Conservation (phyloP, 2,888 invertebrate genomes). For the Arrhopalites spinosus region DNA sequence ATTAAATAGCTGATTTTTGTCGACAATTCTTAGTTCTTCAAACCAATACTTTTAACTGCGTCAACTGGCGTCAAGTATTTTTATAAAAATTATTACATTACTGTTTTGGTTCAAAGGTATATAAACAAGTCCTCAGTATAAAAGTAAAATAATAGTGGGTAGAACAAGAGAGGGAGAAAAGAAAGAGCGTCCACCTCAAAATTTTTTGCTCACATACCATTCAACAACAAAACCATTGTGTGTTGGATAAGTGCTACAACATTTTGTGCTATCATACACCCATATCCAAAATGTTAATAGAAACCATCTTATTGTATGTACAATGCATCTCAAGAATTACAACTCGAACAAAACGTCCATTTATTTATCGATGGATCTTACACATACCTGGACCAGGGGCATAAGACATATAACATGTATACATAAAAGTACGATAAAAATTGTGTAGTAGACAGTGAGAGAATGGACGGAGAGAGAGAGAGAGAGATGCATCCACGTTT, state of each 20-base stretch:
- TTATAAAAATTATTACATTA: no score
- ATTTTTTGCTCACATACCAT: conserved; percentile 34
- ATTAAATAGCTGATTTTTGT: no score
- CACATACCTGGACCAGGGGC: not conserved
- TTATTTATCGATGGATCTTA: conserved; percentile 29
- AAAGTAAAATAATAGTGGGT: no score
- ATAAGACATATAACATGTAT: not conserved
- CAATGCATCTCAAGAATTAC: conserved; percentile 15
- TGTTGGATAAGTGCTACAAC: conserved; percentile 12
- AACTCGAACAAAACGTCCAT: conserved; percentile 23
- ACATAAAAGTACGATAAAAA: not conserved
- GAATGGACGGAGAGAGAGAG: not conserved
- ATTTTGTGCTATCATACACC: conserved; percentile 5
- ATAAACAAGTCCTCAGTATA: no score
- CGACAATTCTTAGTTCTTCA: no score
- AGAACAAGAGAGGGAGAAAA: not conserved
- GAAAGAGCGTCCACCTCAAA: conserved; percentile 12
- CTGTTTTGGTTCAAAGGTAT: no score
- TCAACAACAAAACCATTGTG: conserved; percentile 27
- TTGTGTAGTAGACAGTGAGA: not conserved
- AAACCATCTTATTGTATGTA: not conserved
- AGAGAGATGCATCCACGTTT: not conserved
- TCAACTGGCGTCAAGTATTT: no score
- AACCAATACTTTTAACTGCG: no score
- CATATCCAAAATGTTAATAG: conserved; percentile 16